These are phyloP conservation scores for Serinus canaria DNA, from an alignment of 2,113 vertebrate genomes.

Conservation along the genomic window DNA sequence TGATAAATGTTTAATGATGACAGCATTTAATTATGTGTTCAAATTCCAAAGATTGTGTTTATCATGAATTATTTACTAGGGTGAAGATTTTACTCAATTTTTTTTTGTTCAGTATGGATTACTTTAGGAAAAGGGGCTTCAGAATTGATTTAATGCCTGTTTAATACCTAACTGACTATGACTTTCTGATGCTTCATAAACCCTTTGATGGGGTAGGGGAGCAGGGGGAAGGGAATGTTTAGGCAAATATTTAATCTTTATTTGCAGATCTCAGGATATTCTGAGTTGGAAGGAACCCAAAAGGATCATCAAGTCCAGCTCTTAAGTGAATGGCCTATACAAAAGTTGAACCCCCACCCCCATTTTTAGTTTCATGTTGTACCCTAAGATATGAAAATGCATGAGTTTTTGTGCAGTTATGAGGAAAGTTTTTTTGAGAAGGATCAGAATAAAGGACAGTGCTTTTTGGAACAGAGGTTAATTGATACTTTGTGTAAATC, in stretches of 20 bases:
- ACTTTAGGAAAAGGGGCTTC: constrained; percentile 19
- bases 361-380: background rate
- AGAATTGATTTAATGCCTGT: background rate
- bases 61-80: constrained; percentile 69
- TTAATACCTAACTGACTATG: constrained; percentile 6
- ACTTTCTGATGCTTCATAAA: background rate
- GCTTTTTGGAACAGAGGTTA: background rate
- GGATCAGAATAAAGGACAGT: background rate
- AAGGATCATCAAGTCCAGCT: background rate
- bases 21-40: constrained; percentile 69
- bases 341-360: background rate
- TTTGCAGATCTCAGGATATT: background rate
- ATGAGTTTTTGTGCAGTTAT: background rate
- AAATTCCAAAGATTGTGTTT: constrained; percentile 66
- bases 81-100: constrained; percentile 24
- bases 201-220: background rate
- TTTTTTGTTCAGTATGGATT: background rate
- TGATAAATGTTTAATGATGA: constrained; percentile 68
- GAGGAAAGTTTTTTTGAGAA: background rate
- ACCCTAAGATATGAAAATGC: background rate
- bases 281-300: background rate
- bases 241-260: background rate
- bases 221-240: background rate
- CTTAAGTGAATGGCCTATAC: background rate
- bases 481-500: background rate